Base-by-base conservation (phyloP, 2,113 vertebrate species). In the Silurus asotus region DNA sequence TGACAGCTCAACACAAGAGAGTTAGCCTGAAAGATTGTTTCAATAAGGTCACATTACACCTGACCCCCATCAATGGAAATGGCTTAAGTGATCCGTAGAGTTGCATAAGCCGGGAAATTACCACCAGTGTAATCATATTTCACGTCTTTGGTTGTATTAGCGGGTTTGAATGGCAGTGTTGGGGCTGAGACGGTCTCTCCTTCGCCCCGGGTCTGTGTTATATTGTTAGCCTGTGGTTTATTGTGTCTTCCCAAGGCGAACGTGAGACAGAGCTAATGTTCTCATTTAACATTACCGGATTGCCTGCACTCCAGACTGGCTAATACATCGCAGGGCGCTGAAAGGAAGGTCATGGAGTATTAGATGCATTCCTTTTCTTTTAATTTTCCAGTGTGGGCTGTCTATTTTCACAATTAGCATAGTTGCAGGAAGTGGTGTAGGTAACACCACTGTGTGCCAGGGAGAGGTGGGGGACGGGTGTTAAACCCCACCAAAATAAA, bases 381-480 rank as follows among this genome's bases (percentile, higher is more conserved):
- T 94, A 94, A 94, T 94, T 95, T 95, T 94, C 92, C 94, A 92
- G 86, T 64, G 87, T 94, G 93, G 91, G 94, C 90, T 92, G 94
- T 92, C 87, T 85, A 49, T 92, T 93, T 93, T 92, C 88, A 92
- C 91, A 90, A 90, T 92, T 93, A 92, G 87, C 89, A 85, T 88
- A 58, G 58, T 59, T 75, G 53, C 7, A 82, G 48, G 45, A 28
- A 20, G 56, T 11, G 17, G 19, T 58, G 45, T 59, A 23, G 28
- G 2, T 80, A 37, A 37, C 37, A 37, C 37, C 37, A 37, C 37
- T 2, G 1, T 13, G 28, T 4, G 17, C 4, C 15, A 0, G 6
- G 11, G 1, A 1, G 5, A 14, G 65, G 11, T 28, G 13, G 11
- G 25, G 1, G 3, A 1, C 1, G 25, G 67, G 28, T 3, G 45